Base-by-base conservation (phyloP, 2,888 invertebrate genomes). In the Coremacera marginata region DNA sequence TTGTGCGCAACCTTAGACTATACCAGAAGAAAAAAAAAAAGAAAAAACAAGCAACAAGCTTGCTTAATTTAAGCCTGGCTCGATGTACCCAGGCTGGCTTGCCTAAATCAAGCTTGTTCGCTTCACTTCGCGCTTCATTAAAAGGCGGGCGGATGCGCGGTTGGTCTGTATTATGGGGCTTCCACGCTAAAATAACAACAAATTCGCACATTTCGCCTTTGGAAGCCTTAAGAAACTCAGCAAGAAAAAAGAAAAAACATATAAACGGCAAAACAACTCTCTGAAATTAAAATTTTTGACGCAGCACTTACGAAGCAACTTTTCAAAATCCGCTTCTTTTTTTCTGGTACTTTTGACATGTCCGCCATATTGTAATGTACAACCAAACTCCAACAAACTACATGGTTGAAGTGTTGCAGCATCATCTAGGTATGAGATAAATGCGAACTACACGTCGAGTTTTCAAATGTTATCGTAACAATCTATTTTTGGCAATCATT, bases 41-140 rank as follows among this genome's bases (percentile, higher is more conserved):
- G 19, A 7, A 57, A 22, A 57, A 19, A 16, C 55, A 19, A 11
- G 19, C 14, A 31, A 19, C 27, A 27, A 14, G 27, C 27, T 22
- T 22, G 22, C 67, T 67, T 37, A 16, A 34, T 67, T 34, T 37
- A 22, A 14, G 19, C 44, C 44, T 44, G 19, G 22, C 44, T 19
- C 49, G 51, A 51, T 25, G 51, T 51, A 31, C 31, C 51, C 52
- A 25, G 14, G n/a, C n/a, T 52, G 55, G n/a, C 70, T 70, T 70
- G 68, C 8, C 62, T 44, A 71, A 49, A 51, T 57, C 77, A 79
- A 82, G 81, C 79, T 75, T 81, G 84, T 89, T 85, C 84, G 86
- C 84, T 88, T 87, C 88, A 88, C 86, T 89, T 88, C 87, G 86
- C 89, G 89, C 85, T 88, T 88, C 89, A 88, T 88, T 88, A 88